Conservation (phyloP, 1,140 invertebrate species). For the Calliopsis andreniformis region DNA sequence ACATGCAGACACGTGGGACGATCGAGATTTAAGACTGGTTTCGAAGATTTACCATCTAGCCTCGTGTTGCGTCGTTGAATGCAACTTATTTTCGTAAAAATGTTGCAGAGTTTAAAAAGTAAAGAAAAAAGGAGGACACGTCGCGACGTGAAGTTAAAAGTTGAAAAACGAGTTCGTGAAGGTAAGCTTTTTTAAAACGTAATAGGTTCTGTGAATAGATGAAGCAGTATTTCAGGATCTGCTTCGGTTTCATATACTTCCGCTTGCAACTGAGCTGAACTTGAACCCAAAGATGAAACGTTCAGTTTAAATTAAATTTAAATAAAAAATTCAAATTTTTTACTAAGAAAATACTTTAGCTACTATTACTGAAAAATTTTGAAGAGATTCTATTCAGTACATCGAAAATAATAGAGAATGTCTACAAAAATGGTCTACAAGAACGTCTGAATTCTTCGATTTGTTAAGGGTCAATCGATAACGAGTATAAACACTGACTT, state of each 20-base stretch:
- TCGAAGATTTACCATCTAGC: slow-evolving; percentile 36
- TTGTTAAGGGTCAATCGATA: slow-evolving; percentile 62
- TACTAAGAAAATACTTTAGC: too few species aligned
- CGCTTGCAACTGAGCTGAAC: not conserved
- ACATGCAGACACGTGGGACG: slow-evolving; percentile 23
- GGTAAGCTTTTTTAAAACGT: slow-evolving; percentile 6
- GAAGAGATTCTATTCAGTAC: not conserved
- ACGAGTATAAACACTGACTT: slow-evolving; percentile 50
- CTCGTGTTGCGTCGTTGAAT: slow-evolving; percentile 1
- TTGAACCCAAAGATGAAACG: not conserved
- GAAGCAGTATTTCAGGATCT: not conserved
- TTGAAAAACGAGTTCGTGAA: slow-evolving; percentile 9
- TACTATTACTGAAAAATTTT: not conserved
- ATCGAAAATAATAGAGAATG: not conserved
- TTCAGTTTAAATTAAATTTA: too few species aligned
- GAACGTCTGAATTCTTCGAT: not conserved
- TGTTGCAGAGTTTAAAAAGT: not conserved
- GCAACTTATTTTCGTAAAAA: slow-evolving; percentile 27
- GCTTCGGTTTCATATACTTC: not conserved
- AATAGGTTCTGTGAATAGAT: not conserved
- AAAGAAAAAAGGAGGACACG: not conserved
- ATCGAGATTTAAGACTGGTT: slow-evolving; percentile 46
- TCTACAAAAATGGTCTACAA: not conserved
- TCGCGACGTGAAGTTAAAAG: not conserved
- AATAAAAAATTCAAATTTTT: too few species aligned